These are phyloP conservation scores for Pungitius pungitius DNA, from an alignment of 2,113 vertebrate species.

Conservation along the genomic window DNA sequence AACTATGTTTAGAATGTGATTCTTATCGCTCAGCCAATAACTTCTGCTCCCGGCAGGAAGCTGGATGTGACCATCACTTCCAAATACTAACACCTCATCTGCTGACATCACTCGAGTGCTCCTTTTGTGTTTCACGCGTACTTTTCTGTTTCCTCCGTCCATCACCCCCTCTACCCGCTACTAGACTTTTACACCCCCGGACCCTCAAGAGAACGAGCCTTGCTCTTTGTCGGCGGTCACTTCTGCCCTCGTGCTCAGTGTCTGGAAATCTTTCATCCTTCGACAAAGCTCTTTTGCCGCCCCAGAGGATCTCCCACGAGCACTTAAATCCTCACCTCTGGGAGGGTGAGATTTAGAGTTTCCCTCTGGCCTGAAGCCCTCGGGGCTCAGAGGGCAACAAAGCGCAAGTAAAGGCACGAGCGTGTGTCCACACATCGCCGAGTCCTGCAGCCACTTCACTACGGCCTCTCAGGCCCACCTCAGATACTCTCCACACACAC, in stretches of 20 bases:
- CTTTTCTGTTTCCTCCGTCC: slow-evolving; percentile 1
- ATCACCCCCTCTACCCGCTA: slow-evolving; percentile 22
- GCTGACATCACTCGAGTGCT: slow-evolving; percentile 22
- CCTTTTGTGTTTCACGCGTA: slow-evolving; percentile 14
- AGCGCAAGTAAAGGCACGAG: not conserved
- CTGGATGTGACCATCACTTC: not conserved
- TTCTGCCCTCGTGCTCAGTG: slow-evolving; percentile 23
- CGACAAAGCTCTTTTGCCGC: slow-evolving; percentile 39
- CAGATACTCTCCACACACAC: slow-evolving; percentile 9
- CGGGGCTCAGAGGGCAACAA: not conserved
- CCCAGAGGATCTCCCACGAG: slow-evolving; percentile 34
- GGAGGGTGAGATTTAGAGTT: slow-evolving; percentile 26
- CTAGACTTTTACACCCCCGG: slow-evolving; percentile 48
- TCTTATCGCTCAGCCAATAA: not conserved
- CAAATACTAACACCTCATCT: slow-evolving; percentile 38
- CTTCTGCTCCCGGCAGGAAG: not conserved
- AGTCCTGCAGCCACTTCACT: slow-evolving; percentile 8
- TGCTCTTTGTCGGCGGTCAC: slow-evolving; percentile 55
- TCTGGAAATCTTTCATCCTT: slow-evolving; percentile 53
- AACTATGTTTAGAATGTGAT: not conserved
- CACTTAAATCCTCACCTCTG: slow-evolving; percentile 51
- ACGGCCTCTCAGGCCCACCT: slow-evolving; percentile 18
- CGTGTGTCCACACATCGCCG: not conserved
- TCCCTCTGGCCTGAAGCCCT: slow-evolving; percentile 24
- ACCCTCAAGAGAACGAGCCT: slow-evolving; percentile 58